Evolutionary conservation across 2,888 invertebrate genomes (phyloP).

Genomic region (Synanthedon myopaeformis): DNA sequence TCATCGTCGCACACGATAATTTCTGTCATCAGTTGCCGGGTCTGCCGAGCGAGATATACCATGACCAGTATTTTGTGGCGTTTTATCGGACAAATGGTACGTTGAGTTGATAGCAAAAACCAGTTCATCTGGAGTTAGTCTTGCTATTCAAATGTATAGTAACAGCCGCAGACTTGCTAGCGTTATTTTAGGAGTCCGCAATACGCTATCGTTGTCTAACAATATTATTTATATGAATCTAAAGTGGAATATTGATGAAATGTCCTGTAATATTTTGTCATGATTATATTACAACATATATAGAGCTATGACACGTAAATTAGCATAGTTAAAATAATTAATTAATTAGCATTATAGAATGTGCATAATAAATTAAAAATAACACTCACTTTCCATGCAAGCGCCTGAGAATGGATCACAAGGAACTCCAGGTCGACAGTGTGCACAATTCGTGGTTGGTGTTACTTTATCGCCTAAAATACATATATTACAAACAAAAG

Average conservation of each 20-base stretch:
- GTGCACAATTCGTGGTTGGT: slow-evolving; percentile 72
- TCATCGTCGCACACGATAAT: not conserved
- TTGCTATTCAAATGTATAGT: slow-evolving; percentile 56
- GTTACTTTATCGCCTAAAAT: slow-evolving; percentile 7
- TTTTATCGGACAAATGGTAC: slow-evolving; percentile 69
- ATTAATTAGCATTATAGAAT: not conserved
- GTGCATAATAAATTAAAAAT: not conserved
- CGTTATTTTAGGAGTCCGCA: slow-evolving; percentile 41
- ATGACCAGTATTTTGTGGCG: slow-evolving; percentile 66
- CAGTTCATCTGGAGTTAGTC: slow-evolving; percentile 69
- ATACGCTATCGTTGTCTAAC: slow-evolving; percentile 17
- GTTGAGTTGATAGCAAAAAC: slow-evolving; percentile 56
- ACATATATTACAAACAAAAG: too few relatives aligned
- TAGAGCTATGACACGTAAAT: not conserved
- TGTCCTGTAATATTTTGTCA: not conserved
- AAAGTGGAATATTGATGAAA: not conserved
- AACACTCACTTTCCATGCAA: slow-evolving; percentile 83
- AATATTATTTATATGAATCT: not conserved
- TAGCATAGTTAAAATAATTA: slow-evolving; percentile 3
- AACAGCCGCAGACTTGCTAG: slow-evolving; percentile 48
- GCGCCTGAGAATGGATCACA: slow-evolving; percentile 85
- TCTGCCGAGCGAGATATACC: slow-evolving; percentile 49
- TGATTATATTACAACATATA: not conserved
- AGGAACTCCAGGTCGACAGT: slow-evolving; percentile 81
- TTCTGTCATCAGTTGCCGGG: slow-evolving; percentile 27